Base-by-base conservation (phyloP, 2,113 vertebrate species). In the Lontra canadensis region DNA sequence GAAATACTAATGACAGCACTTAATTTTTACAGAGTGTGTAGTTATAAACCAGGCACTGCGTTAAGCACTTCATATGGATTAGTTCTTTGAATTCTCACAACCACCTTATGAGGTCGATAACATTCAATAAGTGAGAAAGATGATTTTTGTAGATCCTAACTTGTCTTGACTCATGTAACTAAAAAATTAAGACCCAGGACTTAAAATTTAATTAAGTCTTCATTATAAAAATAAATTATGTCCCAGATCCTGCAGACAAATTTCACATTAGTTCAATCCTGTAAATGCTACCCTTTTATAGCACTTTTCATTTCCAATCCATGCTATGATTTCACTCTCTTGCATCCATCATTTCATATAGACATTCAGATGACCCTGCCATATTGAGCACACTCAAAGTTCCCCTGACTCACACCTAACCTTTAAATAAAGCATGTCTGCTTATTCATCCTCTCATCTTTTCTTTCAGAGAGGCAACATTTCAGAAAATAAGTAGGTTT, bases 401-500 rank as follows among this genome's bases (percentile, higher is more conserved):
- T 74, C 59, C 79, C 87, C 88, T 93, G 93, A 95, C 82, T 98
- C 95, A 96, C 73, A 67, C 6, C 18, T 74, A 82, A 79, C 93
- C 84, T 93, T 96, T 73, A 88, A 85, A 52, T 52, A 67, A 71
- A 96, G 23, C 55, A n/a, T 29, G 17, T 29, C 71, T 96, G 57
- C 39, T 94, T 88, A 83, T 65, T 82, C 63, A 87, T 93, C 78
- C 39, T 94, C 36, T 86, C 0, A 0, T 83, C 63, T 96, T 88
- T 89, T 91, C 76, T 96, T 93, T 73, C 91, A 93, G 85, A 90
- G 26, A 85, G 47, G 47, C 31, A 88, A 47, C 63, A 36, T 81
- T 97, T 96, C 89, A 89, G 85, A 96, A 95, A 95, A 78, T 83
- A 95, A 94, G 34, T 95, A 36, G 7, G 86, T 96, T 96, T 96